phyloP scores from a whole-genome alignment of 2,797 vertebrate species.

The Carapus acus region DNA sequence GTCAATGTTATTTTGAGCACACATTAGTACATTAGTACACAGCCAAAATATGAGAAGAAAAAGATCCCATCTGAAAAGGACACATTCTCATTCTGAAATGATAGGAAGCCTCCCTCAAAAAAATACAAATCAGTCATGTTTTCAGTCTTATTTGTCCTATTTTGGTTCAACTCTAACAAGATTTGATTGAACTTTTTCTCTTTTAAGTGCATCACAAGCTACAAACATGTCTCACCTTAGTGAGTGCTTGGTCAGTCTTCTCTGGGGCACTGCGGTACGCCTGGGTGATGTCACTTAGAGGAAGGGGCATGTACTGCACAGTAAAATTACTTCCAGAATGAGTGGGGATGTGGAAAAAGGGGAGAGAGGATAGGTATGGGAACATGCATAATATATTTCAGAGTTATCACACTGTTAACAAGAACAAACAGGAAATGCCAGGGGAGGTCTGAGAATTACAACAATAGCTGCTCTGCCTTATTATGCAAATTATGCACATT shows the following conservation, averaged over 20 bases:
- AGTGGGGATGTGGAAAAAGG: background rate
- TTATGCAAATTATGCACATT: slow-evolving; percentile 25
- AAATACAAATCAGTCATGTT: too few relatives aligned
- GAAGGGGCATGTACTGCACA: slow-evolving; percentile 88
- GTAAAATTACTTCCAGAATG: slow-evolving; percentile 80
- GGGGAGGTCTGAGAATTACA: slow-evolving; percentile 12
- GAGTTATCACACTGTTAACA: slow-evolving; percentile 28
- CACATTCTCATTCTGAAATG: too few relatives aligned
- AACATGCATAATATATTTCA: slow-evolving; percentile 14
- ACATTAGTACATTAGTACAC: too few relatives aligned
- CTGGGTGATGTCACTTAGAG: slow-evolving; percentile 84
- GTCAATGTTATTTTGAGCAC: too few relatives aligned
- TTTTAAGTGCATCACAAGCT: too few relatives aligned
- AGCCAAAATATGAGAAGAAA: too few relatives aligned
- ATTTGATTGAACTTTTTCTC: background rate
- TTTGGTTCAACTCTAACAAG: background rate
- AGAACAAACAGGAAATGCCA: slow-evolving; percentile 45
- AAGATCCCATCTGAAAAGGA: too few relatives aligned
- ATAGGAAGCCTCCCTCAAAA: too few relatives aligned
- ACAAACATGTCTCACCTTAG: slow-evolving; percentile 71
- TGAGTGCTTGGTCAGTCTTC: slow-evolving; percentile 82
- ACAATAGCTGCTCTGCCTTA: slow-evolving; percentile 18
- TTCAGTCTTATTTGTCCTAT: slow-evolving; percentile 10
- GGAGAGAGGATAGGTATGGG: background rate
- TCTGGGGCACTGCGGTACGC: slow-evolving; percentile 83